phyloP scores from a whole-genome alignment of 2,888 invertebrate species.

The Piscicola geometra region DNA sequence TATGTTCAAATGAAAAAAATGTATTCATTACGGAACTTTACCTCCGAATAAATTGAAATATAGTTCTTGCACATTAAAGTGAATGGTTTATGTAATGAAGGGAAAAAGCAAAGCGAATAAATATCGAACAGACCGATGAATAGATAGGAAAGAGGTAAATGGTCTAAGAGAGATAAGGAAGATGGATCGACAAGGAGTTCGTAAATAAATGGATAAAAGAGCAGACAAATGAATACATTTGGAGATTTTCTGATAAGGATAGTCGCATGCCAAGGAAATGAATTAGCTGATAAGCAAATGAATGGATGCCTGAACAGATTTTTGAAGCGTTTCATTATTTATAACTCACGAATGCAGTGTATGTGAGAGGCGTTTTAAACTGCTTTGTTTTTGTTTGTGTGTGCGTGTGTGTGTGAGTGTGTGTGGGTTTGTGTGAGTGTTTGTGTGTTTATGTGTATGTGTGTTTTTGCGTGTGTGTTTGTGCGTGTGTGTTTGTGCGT shows the following conservation, averaged over 20 bases:
- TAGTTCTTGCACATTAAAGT: too few relatives aligned
- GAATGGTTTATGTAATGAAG: too few relatives aligned
- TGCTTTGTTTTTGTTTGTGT: background rate
- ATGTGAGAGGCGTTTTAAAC: background rate
- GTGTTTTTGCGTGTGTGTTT: too few relatives aligned
- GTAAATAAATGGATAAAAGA: background rate
- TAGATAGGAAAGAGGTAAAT: too few relatives aligned
- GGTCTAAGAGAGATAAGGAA: background rate
- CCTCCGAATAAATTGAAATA: too few relatives aligned
- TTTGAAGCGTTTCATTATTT: constrained; percentile 18
- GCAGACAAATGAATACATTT: constrained; percentile 1
- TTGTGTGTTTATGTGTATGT: too few relatives aligned
- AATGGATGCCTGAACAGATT: constrained; percentile 1
- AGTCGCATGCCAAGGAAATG: background rate
- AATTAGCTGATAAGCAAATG: background rate
- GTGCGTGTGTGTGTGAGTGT: background rate
- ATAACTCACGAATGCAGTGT: constrained; percentile 9
- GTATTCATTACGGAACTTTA: too few relatives aligned
- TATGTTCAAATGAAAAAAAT: too few relatives aligned
- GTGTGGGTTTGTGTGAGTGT: too few relatives aligned
- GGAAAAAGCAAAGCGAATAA: too few relatives aligned
- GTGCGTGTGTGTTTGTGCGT: too few relatives aligned
- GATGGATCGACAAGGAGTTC: background rate
- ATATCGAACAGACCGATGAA: too few relatives aligned
- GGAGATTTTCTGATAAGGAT: background rate